phyloP scores from a whole-genome alignment of 2,797 vertebrate species.

The Enteromius paludinosus region DNA sequence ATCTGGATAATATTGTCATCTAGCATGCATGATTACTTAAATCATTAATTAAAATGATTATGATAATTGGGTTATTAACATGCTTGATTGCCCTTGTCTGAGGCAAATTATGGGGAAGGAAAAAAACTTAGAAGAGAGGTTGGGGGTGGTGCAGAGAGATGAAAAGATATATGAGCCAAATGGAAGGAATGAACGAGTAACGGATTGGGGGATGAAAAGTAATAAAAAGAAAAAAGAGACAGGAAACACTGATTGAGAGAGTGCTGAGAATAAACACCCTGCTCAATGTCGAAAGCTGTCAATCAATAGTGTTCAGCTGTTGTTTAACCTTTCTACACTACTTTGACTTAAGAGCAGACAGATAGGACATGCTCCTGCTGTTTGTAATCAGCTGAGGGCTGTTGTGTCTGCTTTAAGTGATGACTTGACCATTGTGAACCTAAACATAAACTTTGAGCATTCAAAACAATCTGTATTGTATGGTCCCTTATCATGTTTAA shows the following conservation, averaged over 20 bases:
- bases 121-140: conserved; percentile 13
- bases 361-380: conserved; percentile 27
- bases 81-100: conserved; percentile 42
- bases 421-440: neutral
- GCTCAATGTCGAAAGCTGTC: conserved; percentile 44
- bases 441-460: neutral
- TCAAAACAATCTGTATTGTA: neutral
- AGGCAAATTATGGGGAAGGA: conserved; percentile 22
- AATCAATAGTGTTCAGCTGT: conserved; percentile 54
- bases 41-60: conserved; percentile 46
- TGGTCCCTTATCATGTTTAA: neutral
- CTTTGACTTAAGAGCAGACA: conserved; percentile 29
- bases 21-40: conserved; percentile 29
- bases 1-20: conserved; percentile 42
- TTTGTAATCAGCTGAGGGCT: conserved; percentile 27
- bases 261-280: conserved; percentile 30
- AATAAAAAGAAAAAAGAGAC: neutral
- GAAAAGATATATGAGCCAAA: conserved; percentile 27
- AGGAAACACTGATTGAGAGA: conserved; percentile 36
- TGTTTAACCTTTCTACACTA: conserved; percentile 12
- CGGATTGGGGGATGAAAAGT: neutral
- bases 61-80: conserved; percentile 53
- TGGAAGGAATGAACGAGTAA: conserved; percentile 9
- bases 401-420: conserved; percentile 28
- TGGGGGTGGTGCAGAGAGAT: conserved; percentile 24